phyloP scores from a whole-genome alignment of 64 coral and sea anemone genomes.

The Dendronephthya gigantea region DNA sequence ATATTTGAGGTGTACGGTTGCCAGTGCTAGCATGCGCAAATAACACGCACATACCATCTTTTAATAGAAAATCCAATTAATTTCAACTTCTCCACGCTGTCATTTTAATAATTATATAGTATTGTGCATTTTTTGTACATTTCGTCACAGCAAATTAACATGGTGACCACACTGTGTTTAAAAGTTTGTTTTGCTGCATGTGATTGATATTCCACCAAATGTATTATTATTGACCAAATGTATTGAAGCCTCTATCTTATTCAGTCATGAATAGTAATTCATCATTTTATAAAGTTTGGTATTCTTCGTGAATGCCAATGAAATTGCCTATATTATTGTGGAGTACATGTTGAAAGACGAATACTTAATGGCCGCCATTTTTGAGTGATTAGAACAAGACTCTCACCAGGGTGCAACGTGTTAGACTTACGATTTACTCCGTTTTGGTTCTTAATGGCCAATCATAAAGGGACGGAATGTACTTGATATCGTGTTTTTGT shows the following conservation, averaged over 20 bases:
- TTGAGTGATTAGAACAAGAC: conserved; percentile 22
- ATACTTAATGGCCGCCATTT: background rate
- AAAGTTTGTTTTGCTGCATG: background rate
- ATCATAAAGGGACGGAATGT: background rate
- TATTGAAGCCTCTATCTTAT: background rate
- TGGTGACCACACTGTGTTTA: background rate
- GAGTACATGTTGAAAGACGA: background rate
- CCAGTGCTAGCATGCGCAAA: background rate
- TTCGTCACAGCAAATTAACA: background rate
- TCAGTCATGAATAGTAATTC: background rate
- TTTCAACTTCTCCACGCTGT: background rate
- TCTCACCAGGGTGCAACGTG: background rate
- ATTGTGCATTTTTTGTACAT: background rate
- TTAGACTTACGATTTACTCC: background rate
- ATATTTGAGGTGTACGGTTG: background rate
- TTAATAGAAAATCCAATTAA: background rate
- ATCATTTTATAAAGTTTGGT: background rate
- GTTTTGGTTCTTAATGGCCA: background rate
- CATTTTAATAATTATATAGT: background rate
- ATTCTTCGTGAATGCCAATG: background rate
- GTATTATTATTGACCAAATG: background rate
- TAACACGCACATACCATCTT: background rate
- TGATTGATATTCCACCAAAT: too few relatives aligned
- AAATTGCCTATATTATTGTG: background rate
- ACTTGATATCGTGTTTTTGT: background rate